A percentile compares a stretch with the other conserved stretches of the same genome.
These are phyloP conservation scores for Pollimyrus isidori DNA, from an alignment of 2,113 vertebrate species.

Conservation along the genomic window DNA sequence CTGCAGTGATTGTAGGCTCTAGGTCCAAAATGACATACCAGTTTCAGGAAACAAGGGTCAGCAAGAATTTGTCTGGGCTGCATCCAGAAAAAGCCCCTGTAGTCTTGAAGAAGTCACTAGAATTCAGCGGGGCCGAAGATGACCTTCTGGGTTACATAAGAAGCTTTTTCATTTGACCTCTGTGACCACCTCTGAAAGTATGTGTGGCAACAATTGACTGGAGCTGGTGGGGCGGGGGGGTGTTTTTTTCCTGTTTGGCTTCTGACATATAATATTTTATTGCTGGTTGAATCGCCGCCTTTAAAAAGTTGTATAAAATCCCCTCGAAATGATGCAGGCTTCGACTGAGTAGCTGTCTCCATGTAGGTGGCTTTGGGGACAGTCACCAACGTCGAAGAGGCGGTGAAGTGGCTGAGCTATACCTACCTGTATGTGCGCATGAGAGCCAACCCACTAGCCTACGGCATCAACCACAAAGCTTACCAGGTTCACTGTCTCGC, in stretches of 20 bases:
- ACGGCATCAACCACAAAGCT: constrained; percentile 92
- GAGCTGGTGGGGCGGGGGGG: background rate
- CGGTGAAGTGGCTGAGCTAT: constrained; percentile 97
- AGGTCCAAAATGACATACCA: background rate
- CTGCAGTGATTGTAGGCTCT: background rate
- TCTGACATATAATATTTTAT: background rate
- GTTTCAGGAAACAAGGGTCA: background rate
- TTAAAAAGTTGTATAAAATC: background rate
- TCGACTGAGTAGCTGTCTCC: background rate
- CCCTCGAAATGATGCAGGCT: background rate
- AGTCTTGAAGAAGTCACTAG: background rate
- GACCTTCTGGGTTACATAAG: background rate
- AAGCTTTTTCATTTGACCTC: background rate
- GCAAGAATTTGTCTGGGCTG: background rate
- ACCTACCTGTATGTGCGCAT: constrained; percentile 96
- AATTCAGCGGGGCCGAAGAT: background rate
- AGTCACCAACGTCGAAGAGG: constrained; percentile 94
- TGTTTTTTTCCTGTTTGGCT: background rate
- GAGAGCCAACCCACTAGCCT: constrained; percentile 94
- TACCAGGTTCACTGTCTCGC: constrained; percentile 69
- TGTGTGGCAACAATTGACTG: background rate
- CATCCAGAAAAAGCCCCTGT: background rate
- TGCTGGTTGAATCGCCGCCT: background rate
- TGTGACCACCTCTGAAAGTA: background rate
- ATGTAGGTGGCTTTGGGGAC: constrained; percentile 87